These are phyloP conservation scores for Tonatia bakeri DNA, from an alignment of 2,113 vertebrate genomes.

Conservation along the genomic window DNA sequence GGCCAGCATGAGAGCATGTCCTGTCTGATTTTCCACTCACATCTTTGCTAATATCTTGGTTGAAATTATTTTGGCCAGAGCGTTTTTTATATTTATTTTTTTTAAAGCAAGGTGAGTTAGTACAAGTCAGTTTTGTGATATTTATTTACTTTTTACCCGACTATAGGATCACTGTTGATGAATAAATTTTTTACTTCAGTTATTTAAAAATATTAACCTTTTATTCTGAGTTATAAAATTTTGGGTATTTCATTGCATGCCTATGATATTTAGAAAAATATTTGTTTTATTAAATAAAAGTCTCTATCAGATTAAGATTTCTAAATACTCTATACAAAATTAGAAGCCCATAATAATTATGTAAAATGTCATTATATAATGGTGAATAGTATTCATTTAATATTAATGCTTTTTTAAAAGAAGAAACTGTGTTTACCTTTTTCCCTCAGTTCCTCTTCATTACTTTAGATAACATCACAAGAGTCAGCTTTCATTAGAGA, in stretches of 20 bases:
- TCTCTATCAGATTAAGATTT: not conserved
- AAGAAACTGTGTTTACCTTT: not conserved
- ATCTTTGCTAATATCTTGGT: not conserved
- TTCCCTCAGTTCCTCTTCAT: not conserved
- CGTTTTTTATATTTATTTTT: conserved; percentile 3
- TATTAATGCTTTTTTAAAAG: not conserved
- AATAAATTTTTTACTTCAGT: not conserved
- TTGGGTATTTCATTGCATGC: not conserved
- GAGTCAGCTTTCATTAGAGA: not conserved
- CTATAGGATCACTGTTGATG: not conserved
- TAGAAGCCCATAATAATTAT: not conserved
- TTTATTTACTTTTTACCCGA: not conserved
- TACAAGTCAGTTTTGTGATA: not conserved
- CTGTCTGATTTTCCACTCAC: not conserved
- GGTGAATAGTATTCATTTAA: not conserved
- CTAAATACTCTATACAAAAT: not conserved
- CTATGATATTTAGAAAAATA: not conserved
- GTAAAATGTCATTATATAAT: not conserved
- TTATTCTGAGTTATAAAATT: conserved; percentile 13
- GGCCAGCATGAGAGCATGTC: not conserved
- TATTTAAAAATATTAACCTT: conserved; percentile 9
- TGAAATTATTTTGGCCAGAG: not conserved
- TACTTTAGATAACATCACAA: not conserved
- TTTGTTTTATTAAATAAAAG: not conserved
- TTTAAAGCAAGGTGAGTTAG: not conserved